Percentiles rank a stretch among this genome's conserved stretches.
Evolutionary conservation across 2,797 vertebrate genomes (phyloP).

Genomic region (Megalops cyprinoides): DNA sequence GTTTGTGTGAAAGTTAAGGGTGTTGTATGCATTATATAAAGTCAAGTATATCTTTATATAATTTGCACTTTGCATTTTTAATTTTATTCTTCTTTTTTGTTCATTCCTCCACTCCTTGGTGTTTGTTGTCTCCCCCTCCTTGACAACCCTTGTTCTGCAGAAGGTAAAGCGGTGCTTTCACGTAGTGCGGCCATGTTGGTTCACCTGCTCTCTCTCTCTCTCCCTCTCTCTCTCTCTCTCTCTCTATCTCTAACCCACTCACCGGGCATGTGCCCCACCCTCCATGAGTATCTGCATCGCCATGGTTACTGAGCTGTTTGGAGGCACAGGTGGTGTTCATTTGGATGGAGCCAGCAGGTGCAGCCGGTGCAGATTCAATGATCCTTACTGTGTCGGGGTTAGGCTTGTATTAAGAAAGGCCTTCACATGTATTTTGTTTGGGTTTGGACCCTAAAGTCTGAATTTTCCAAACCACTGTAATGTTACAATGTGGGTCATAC

Average conservation of each 20-base stretch:
- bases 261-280: constrained; percentile 27
- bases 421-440: not conserved
- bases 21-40: constrained; percentile 8
- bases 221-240: constrained; percentile 3
- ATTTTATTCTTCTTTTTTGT: constrained; percentile 14
- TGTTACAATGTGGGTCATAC: not conserved
- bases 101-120: constrained; percentile 22
- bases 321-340: not conserved
- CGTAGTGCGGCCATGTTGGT: constrained; percentile 8
- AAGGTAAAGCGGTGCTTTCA: constrained; percentile 35
- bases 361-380: not conserved
- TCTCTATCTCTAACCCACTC: not conserved
- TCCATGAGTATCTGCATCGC: not conserved
- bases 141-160: constrained; percentile 29
- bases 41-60: constrained; percentile 2
- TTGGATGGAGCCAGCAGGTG: not conserved
- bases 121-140: constrained; percentile 24
- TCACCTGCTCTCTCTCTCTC: constrained; percentile 17
- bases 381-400: not conserved
- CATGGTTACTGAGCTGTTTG: not conserved
- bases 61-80: constrained; percentile 6
- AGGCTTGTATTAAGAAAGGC: not conserved
- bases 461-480: not conserved
- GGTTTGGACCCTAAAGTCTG: too few relatives aligned
- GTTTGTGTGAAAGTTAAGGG: not conserved